Evolutionary conservation across 2,797 vertebrate genomes (phyloP).

Genomic region (Oryzias sinensis): DNA sequence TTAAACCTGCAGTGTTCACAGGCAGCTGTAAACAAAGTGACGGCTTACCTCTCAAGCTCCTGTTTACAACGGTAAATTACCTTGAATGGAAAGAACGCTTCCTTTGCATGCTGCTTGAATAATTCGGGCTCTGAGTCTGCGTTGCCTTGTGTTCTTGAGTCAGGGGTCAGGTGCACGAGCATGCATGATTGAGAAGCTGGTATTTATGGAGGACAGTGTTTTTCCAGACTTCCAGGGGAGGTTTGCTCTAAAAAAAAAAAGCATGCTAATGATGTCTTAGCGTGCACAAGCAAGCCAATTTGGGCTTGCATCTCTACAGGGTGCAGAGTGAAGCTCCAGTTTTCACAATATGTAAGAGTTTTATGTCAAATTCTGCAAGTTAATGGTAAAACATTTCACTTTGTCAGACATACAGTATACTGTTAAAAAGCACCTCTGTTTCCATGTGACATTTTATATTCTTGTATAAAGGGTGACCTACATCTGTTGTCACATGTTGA

Average conservation of each 20-base stretch:
- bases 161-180: conserved; percentile 33
- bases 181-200: conserved; percentile 27
- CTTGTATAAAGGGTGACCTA: conserved; percentile 34
- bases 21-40: conserved; percentile 48
- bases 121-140: conserved; percentile 42
- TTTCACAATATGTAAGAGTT: conserved; percentile 26
- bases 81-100: conserved; percentile 42
- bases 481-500: conserved; percentile 34
- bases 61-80: conserved; percentile 57
- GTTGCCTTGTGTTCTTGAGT: conserved; percentile 24
- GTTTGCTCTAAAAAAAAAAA: conserved; percentile 48
- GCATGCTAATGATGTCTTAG: conserved; percentile 26
- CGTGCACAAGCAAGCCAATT: conserved; percentile 13
- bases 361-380: conserved; percentile 33
- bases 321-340: conserved; percentile 31
- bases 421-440: conserved; percentile 54
- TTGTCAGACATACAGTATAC: conserved; percentile 35
- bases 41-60: conserved; percentile 38
- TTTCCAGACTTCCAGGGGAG: conserved; percentile 66
- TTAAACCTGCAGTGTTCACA: conserved; percentile 29
- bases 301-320: conserved; percentile 6
- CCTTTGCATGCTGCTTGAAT: conserved; percentile 40
- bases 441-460: conserved; percentile 56
- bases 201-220: conserved; percentile 57
- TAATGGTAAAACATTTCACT: conserved; percentile 34